phyloP scores from a whole-genome alignment of 1,140 invertebrate genomes.

The Temnothorax nylanderi region DNA sequence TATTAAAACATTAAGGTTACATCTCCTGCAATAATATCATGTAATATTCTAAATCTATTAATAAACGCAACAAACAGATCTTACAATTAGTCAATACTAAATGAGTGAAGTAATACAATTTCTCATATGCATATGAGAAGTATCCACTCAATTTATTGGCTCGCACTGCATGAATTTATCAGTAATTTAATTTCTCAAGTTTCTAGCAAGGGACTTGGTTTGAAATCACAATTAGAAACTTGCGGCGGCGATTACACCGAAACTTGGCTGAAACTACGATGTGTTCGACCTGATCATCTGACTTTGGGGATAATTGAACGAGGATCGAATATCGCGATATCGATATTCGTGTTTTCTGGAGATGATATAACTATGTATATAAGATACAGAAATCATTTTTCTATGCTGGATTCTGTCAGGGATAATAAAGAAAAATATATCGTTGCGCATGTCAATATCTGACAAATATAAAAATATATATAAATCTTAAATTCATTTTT shows the following conservation, averaged over 20 bases:
- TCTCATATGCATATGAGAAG: background rate
- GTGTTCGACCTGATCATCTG: slow-evolving; percentile 15
- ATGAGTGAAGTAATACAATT: background rate
- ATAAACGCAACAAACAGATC: background rate
- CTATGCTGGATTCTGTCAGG: background rate
- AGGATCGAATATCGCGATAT: slow-evolving; percentile 1
- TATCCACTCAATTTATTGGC: background rate
- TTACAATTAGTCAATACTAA: background rate
- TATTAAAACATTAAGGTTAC: background rate
- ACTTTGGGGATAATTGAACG: slow-evolving; percentile 24
- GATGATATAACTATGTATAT: background rate
- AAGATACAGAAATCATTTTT: background rate
- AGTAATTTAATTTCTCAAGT: slow-evolving; percentile 57
- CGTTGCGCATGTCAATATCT: background rate
- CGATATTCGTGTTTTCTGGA: background rate
- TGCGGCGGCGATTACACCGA: slow-evolving; percentile 12
- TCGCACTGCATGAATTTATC: background rate
- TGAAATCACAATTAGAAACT: slow-evolving; percentile 52
- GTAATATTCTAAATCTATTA: background rate
- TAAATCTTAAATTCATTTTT: background rate
- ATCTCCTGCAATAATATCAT: background rate
- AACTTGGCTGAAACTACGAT: slow-evolving; percentile 32
- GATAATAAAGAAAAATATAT: background rate
- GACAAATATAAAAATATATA: background rate
- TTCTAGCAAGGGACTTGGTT: slow-evolving; percentile 12